Evolutionary conservation across 2,888 invertebrate species (phyloP).

Genomic region (Netelia melanura): DNA sequence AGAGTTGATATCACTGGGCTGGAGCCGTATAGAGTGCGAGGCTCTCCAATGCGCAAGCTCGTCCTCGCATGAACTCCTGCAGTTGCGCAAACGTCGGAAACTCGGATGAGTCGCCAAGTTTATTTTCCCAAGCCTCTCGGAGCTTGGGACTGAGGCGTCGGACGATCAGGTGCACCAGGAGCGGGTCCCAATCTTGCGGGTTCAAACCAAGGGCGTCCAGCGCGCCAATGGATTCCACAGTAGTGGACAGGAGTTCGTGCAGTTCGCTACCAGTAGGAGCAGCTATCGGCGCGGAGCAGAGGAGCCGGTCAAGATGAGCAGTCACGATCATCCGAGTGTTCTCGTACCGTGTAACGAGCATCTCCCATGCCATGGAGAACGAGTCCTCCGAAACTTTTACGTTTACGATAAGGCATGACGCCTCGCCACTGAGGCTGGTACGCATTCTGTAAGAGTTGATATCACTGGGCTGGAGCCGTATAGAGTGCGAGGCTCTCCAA

Average conservation of each 20-base stretch:
- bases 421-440: not conserved
- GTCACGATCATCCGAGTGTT: slow-evolving; percentile 13
- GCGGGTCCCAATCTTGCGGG: not conserved
- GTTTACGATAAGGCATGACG: slow-evolving; percentile 1
- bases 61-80: slow-evolving; percentile 13
- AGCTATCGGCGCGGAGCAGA: not conserved
- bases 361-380: slow-evolving; percentile 25
- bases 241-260: not conserved
- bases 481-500: slow-evolving; percentile 13
- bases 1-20: not conserved
- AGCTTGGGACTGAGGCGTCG: not conserved
- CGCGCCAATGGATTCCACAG: slow-evolving; percentile 23
- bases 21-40: not conserved
- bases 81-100: not conserved
- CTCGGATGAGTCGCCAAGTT: slow-evolving; percentile 1
- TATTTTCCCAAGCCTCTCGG: slow-evolving; percentile 36
- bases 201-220: slow-evolving; percentile 3
- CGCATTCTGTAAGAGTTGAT: not conserved
- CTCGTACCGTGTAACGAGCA: slow-evolving; percentile 14
- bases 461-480: not conserved
- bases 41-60: slow-evolving; percentile 26
- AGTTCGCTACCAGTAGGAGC: not conserved
- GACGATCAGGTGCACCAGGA: not conserved
- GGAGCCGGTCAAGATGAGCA: slow-evolving; percentile 11
- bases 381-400: slow-evolving; percentile 9